Evolutionary conservation across 1,140 invertebrate species (phyloP), one percentile per base, ranked within the genome.

Genomic region (Drosophila asahinai): DNA sequence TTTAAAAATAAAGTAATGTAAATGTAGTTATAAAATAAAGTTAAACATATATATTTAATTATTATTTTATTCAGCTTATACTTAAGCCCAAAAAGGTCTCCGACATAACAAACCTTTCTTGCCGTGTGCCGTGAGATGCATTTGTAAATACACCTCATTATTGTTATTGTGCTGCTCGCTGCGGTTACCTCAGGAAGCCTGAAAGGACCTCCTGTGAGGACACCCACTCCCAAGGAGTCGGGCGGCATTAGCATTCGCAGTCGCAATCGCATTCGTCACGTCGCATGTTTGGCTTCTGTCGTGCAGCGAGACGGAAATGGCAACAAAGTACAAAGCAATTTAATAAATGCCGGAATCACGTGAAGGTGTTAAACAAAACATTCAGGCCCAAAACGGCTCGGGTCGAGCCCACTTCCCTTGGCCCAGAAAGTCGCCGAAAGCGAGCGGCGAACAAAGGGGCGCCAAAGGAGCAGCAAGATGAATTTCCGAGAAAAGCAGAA

Each of bases 301-400:
- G 84, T 90, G 86, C 86, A 89, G 67, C 77, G 78, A 59, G 77
- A 58, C 81, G 84, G 84, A 89, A 89, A 89, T 83, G 86, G 84
- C 81, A 90, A 89, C 84, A 89, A 89, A 89, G 78, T 84, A 90
- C 84, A 81, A 87, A 81, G 86, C 84, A 84, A 90, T 90, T 89
- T 89, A 89, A 89, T 89, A 89, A 89, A 89, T 89, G 86, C 84
- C 84, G 84, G 84, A 89, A 90, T 89, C 84, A 90, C 86, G 84
- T 90, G 86, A 89, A 89, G 84, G 84, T 89, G 84, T 89, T 90
- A 90, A 89, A 76, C 84, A 89, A 89, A 89, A 90, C 84, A 89
- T 84, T 81, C 80, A 47, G 55, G 40, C 63, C 74, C 62, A n/a
- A 76, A 75, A 61, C 64, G 64, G 11, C 42, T 2, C 43, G 43